Base-by-base conservation (phyloP, 2,113 vertebrate genomes). In the Cynocephalus volans region DNA sequence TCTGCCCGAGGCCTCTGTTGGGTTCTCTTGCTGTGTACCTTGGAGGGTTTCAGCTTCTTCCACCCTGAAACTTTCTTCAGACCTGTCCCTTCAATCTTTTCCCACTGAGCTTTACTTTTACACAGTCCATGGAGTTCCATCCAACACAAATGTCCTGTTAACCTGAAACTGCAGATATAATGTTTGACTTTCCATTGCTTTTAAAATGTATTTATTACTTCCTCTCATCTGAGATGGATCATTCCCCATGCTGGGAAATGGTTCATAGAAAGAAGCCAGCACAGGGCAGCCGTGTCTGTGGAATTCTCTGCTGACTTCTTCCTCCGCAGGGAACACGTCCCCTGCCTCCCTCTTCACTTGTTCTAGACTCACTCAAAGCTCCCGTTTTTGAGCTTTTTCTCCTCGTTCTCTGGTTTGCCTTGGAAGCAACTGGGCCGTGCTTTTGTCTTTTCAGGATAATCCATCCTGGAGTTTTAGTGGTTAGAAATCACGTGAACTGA, bases 331-430 rank as follows among this genome's bases (percentile, higher is more conserved):
- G 33, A 9, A 19, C 23, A 5, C 67, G 54, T 76, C 11, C 6
- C 19, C 65, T 33, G n/a, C 11, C 10, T 15, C 52, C 8, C 41
- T 19, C 4, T 28, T 56, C 1, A 14, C 31, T 5, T 0, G 0
- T 12, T 58, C 50, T 62, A 62, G 48, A 54, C 54, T n/a, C 11
- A 26, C 23, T 50, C 41, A 28, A 3, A 62, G 33, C 48, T 84
- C 36, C 6, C 0, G 28, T 8, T 56, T 41, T 13, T 21, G 45
- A 17, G 8, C 77, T 79, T 33, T 21, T 10, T 41, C 31, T 54
- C 11, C 56, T 83, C 14, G 9, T 72, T 52, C 56, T 62, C 82
- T 41, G 36, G 3, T 18, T 67, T 10, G 28, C 88, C 48, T 48
- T 1, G 8, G 8, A 36, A 62, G 24, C 54, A 58, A 23, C 7